Evolutionary conservation across 2,113 vertebrate species (phyloP).

Genomic region (Brachionichthys hirsutus): DNA sequence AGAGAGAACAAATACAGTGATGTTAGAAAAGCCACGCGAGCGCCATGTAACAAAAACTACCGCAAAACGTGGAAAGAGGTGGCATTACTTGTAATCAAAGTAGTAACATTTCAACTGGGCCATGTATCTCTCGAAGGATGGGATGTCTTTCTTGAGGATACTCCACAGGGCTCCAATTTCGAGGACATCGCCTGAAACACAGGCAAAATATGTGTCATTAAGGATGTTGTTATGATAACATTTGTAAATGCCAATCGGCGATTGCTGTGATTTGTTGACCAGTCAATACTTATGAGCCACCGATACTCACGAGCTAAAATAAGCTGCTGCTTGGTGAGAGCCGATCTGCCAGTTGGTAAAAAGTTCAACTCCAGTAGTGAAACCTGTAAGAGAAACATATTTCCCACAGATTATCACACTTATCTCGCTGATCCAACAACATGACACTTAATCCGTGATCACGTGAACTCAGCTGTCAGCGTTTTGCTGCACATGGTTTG

Average conservation of each 20-base stretch:
- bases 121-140: constrained; percentile 93
- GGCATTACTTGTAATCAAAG: constrained; percentile 92
- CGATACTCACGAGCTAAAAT: constrained; percentile 87
- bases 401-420: background rate
- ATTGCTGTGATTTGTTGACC: background rate
- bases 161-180: constrained; percentile 94
- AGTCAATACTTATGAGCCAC: background rate
- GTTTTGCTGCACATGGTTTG: no score
- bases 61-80: background rate
- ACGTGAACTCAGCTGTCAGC: no score
- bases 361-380: constrained; percentile 91
- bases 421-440: background rate
- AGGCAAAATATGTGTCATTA: background rate
- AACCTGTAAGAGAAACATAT: constrained; percentile 68
- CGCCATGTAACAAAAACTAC: background rate
- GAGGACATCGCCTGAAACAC: constrained; percentile 86
- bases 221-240: background rate
- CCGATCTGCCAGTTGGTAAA: constrained; percentile 84
- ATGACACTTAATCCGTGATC: background rate
- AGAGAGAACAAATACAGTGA: background rate
- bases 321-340: constrained; percentile 89
- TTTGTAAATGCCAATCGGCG: background rate
- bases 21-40: background rate
- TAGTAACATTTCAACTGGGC: constrained; percentile 96
- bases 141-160: constrained; percentile 93